Base-by-base conservation (phyloP, 23 tunicate genomes). In the Phallusia fumigata region DNA sequence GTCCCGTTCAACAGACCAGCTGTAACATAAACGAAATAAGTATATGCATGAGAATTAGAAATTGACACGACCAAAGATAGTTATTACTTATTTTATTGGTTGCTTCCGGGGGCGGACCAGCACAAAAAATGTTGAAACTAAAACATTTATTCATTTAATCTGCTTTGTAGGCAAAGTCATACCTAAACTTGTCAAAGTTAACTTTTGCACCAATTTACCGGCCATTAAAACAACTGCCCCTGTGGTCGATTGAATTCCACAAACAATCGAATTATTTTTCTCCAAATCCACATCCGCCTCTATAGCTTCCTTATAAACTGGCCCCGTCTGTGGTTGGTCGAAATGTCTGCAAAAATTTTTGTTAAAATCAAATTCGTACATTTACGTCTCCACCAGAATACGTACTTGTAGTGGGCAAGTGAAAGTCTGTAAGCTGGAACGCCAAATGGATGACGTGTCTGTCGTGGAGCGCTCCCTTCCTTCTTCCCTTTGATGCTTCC, bases 381-480 rank as follows among this genome's bases (percentile, higher is more conserved):
- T 22, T 58, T 58, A 58, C 69, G 69, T 58, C 69, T 1, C 69
- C 3, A 13, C 16, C 13, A 58, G 69, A 58, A 58, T 6, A 6
- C 28, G 69, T 16, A 58, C 69, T 24, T 58, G 31, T 30, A 19
- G 47, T 83, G 79, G 28, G 80, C 80, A 13, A 73, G 73, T 12
- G 86, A 35, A 32, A 83, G 64, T 16, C 80, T 79, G 49, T 83
- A 75, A 28, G 49, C 40, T 19, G 74, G 86, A 26, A 83, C 65
- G 21, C 72, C 80, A 44, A 52, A 83, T 15, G 86, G 80, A 6
- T 74, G 19, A 31, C 31, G 36, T 31, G 79, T 75, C 26, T 75
- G 47, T 15, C 73, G 36, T 69, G 26, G 78, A 72, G 3, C 19
- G 35, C 80, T 24, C 22, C 19, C 40, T 74, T 36, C 31, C 22